These are phyloP conservation scores for Coenobita brevimanus DNA, from an alignment of 1,140 invertebrate species.

Conservation along the genomic window DNA sequence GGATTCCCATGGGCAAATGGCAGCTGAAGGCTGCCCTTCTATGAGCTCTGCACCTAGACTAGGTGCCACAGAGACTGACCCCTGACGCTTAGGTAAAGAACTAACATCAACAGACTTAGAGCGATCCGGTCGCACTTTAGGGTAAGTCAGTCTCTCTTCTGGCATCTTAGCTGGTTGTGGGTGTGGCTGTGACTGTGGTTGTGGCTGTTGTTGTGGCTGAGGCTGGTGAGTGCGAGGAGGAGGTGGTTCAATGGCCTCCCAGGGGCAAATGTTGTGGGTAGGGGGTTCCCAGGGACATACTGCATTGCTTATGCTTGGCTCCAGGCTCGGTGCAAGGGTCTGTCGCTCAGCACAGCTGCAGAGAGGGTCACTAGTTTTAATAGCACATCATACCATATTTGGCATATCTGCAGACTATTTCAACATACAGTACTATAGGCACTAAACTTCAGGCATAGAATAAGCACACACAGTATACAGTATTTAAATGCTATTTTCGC, in stretches of 20 bases:
- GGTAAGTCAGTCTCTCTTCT: conserved; percentile 48
- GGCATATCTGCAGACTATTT: no score
- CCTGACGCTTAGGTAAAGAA: conserved; percentile 60
- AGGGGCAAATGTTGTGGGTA: conserved; percentile 79
- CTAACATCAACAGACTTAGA: conserved; percentile 69
- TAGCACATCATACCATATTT: no score
- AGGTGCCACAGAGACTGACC: conserved; percentile 64
- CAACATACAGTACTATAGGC: no score
- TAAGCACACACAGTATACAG: no score
- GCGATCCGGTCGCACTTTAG: conserved; percentile 59
- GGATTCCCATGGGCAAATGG: conserved; percentile 58
- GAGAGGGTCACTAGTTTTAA: conserved; percentile 19
- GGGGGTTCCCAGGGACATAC: conserved; percentile 70
- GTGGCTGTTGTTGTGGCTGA: background rate
- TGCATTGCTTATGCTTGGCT: conserved; percentile 35
- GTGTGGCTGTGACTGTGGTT: background rate
- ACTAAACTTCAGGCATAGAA: no score
- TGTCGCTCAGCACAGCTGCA: conserved; percentile 47
- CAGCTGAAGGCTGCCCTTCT: conserved; percentile 36
- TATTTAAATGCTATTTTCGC: no score
- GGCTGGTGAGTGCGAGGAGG: conserved; percentile 19
- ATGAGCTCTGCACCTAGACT: conserved; percentile 34
- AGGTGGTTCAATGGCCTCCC: conserved; percentile 75
- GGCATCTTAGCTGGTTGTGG: conserved; percentile 27
- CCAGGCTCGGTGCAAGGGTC: conserved; percentile 30